Evolutionary conservation across 2,888 invertebrate genomes (phyloP), one percentile per base, ranked within the genome.

Genomic region (Lysandra coridon): DNA sequence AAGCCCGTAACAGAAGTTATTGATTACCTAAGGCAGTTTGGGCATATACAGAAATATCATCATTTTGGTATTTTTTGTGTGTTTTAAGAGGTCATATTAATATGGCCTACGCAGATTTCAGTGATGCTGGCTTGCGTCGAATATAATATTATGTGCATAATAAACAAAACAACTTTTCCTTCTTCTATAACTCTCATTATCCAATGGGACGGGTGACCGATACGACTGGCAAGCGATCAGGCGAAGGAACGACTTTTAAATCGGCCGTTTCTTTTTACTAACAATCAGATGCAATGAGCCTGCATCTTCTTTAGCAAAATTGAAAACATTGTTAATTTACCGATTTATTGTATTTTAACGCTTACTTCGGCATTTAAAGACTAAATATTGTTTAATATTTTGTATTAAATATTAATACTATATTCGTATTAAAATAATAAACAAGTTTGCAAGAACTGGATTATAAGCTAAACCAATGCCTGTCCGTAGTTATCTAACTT

Each of bases 401-500:
- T 40, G 6, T 6, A 6, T 40, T 40, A 40, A 6, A 40, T 40
- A 6, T 5, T 40, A 7, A 1, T 5, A 6, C 6, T 62, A 62
- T 2, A 6, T 23, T n/a, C 23, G n/a, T 62, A 62, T 7, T 23
- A 23, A 23, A 62, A 57, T 62, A 62, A 69, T 37, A 33, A 69
- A 33, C 33, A 37, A 69, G 5, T 69, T 14, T 64, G 10, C 30
- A 5, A 37, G 14, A 37, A 33, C 10, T 33, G 69, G 33, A 37
- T 69, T 37, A 69, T 69, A 69, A 69, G 33, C 69, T 37, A 69
- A 64, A 14, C 33, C 44, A n/a, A 44, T 44, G n/a, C 74, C 10
- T 44, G 40, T 44, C 17, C 40, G 40, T 44, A 60, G 30, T 78
- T 49, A 69, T 49, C 78, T 78, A 78, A 73, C 78, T 73, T 73